Conservation (phyloP, 1,140 invertebrate genomes). For the Tetramorium parvispinum region DNA sequence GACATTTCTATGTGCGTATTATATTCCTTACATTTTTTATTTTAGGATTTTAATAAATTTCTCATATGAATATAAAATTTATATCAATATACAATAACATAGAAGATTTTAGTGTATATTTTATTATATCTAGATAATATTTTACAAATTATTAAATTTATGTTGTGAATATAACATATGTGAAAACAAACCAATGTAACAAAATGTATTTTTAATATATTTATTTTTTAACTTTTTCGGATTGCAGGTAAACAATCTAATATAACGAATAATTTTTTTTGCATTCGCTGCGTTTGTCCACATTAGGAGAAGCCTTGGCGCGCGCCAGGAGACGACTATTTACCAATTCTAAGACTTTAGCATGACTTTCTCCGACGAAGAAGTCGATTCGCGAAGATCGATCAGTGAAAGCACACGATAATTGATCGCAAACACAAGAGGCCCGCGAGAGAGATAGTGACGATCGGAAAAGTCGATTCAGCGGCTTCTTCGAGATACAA, state of each 20-base stretch:
- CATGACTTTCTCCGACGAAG: conserved; percentile 69
- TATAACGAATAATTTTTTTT: neutral
- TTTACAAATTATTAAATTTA: neutral
- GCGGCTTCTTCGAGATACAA: conserved; percentile 1
- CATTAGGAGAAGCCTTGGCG: neutral
- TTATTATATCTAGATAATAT: too few relatives aligned
- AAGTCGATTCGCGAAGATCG: conserved; percentile 66
- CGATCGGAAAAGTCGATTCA: conserved; percentile 13
- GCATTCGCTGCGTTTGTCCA: neutral
- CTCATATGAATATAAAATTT: neutral
- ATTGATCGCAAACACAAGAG: conserved; percentile 66
- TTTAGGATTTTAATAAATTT: neutral
- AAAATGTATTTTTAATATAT: neutral
- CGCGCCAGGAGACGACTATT: conserved; percentile 34
- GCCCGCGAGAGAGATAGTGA: conserved; percentile 7
- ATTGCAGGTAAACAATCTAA: neutral
- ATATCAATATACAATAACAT: neutral
- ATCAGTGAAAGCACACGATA: conserved; percentile 76
- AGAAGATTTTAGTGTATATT: too few relatives aligned
- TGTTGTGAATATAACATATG: neutral
- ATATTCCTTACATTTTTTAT: neutral
- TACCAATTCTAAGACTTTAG: conserved; percentile 51
- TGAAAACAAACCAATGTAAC: neutral
- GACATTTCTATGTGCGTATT: neutral
- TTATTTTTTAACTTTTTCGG: neutral